Evolutionary conservation across 2,888 invertebrate species (phyloP).

Genomic region (Harpalus rufipes): DNA sequence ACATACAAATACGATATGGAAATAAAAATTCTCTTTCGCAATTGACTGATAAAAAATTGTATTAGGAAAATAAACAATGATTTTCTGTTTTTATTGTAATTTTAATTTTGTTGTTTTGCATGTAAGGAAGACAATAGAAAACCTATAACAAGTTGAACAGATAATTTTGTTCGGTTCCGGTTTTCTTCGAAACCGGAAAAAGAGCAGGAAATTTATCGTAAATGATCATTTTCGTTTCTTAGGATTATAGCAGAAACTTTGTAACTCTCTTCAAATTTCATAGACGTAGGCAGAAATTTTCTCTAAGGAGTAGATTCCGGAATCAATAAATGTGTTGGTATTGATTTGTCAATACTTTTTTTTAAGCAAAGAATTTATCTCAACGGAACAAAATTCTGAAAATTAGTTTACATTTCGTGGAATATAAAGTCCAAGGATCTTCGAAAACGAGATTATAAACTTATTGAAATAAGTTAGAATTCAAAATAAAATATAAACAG

Average conservation of each 20-base stretch:
- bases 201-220: slow-evolving; percentile 38
- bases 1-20: slow-evolving; percentile 22
- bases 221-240: slow-evolving; percentile 25
- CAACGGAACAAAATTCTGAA: neutral
- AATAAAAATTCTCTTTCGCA: slow-evolving; percentile 46
- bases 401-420: neutral
- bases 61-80: slow-evolving; percentile 28
- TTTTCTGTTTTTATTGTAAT: slow-evolving; percentile 25
- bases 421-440: neutral
- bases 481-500: neutral
- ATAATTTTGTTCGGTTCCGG: slow-evolving; percentile 28
- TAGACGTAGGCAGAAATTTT: neutral
- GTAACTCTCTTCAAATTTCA: neutral
- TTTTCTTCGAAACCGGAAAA: slow-evolving; percentile 28
- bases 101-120: slow-evolving; percentile 1
- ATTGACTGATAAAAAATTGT: slow-evolving; percentile 1
- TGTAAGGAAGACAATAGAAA: no score
- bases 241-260: slow-evolving; percentile 12
- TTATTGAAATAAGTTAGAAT: neutral
- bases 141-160: neutral
- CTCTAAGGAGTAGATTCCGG: no score
- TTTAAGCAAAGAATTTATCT: neutral
- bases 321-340: neutral
- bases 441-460: neutral
- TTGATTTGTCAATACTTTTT: neutral